These are phyloP conservation scores for Lasioglossum zephyrum DNA, from an alignment of 2,888 invertebrate genomes.

Conservation along the genomic window DNA sequence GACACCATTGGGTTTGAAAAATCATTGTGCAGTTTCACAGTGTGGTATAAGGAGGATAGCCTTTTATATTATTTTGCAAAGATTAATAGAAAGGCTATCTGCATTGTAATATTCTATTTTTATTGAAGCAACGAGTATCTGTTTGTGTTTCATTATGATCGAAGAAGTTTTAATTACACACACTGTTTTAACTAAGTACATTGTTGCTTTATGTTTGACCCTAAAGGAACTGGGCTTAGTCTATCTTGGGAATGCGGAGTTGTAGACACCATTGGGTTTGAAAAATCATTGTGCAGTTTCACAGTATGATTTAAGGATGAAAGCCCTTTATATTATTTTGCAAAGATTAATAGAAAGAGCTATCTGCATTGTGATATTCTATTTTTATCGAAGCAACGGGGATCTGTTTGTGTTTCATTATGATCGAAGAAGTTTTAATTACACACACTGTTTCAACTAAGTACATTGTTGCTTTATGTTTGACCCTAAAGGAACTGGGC, in stretches of 20 bases:
- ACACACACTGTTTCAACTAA: not conserved
- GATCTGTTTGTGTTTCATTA: not conserved
- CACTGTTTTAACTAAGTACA: not conserved
- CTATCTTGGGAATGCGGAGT: not conserved
- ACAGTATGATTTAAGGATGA: not conserved
- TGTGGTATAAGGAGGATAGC: not conserved
- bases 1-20: too few relatives aligned
- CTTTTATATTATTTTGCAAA: too few relatives aligned
- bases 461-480: not conserved
- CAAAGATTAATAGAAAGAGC: not conserved
- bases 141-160: not conserved
- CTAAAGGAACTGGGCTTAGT: not conserved
- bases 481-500: not conserved
- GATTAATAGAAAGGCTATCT: too few relatives aligned
- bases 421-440: not conserved
- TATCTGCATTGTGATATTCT: not conserved
- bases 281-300: not conserved
- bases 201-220: not conserved
- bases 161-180: not conserved
- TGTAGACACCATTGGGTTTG: not conserved
- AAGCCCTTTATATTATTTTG: not conserved
- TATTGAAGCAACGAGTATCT: not conserved
- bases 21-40: not conserved
- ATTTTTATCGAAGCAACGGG: not conserved
- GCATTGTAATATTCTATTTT: too few relatives aligned